These are phyloP conservation scores for Tetragnatha montana DNA, from an alignment of 2,888 invertebrate genomes.

Conservation along the genomic window DNA sequence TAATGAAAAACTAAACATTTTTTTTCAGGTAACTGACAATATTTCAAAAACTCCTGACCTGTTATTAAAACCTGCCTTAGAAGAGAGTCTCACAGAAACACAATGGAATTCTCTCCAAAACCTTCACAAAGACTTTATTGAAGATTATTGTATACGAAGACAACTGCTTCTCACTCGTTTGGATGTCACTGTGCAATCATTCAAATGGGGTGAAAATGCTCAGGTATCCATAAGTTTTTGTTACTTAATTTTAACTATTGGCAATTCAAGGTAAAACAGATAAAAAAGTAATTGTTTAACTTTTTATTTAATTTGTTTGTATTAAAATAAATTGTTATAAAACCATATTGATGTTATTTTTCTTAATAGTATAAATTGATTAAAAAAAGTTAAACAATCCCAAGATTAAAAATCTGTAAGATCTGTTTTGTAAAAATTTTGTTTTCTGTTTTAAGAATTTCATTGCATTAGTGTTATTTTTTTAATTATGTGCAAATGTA, in stretches of 20 bases:
- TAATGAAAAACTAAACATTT: too few relatives aligned
- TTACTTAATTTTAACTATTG: not conserved
- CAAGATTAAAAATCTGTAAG: too few relatives aligned
- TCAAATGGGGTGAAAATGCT: slow-evolving; percentile 80
- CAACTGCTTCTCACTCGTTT: slow-evolving; percentile 92
- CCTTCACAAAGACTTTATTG: slow-evolving; percentile 84
- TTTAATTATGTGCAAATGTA: too few relatives aligned
- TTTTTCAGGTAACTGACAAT: slow-evolving; percentile 25
- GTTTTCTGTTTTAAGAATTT: too few relatives aligned
- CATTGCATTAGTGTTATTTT: too few relatives aligned
- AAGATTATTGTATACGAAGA: slow-evolving; percentile 88
- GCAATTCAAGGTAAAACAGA: too few relatives aligned
- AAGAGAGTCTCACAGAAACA: slow-evolving; percentile 81
- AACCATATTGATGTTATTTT: too few relatives aligned
- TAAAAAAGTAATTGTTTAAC: not conserved
- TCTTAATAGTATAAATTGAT: too few relatives aligned
- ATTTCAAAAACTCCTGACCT: not conserved
- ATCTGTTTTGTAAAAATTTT: too few relatives aligned
- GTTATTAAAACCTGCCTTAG: slow-evolving; percentile 1
- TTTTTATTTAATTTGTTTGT: not conserved
- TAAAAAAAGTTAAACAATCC: too few relatives aligned
- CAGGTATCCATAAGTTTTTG: slow-evolving; percentile 80
- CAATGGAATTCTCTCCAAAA: slow-evolving; percentile 88
- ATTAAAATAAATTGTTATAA: not conserved
- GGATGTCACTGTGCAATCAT: slow-evolving; percentile 97